Base-by-base conservation (phyloP, 2,113 vertebrate species). In the Labeo catla region DNA sequence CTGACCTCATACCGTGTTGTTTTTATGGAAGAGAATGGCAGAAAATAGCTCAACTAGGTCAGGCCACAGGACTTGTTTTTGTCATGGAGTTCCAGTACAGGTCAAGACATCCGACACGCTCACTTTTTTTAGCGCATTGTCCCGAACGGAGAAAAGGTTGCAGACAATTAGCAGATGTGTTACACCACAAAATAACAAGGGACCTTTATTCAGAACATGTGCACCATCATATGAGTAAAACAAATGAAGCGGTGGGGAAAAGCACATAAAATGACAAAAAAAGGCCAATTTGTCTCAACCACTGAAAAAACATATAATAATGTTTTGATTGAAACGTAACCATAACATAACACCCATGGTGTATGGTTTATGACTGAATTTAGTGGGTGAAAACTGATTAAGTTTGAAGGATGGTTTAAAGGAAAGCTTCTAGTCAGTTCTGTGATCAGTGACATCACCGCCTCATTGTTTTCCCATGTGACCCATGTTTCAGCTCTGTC, bases 21-120 rank as follows among this genome's bases (percentile, higher is more conserved):
- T 86, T 90, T 84, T 70, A 86, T 85, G 80, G 76, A 87, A 87
- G 86, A 74, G 86, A 87, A 87, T 86, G 76, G 85, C 68, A 85
- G 76, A 90, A 87, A 90, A 87, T 87, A 89, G 50, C 66, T 79
- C 74, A 84, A 87, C 78, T 88, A 76, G 87, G 86, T 87, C 83
- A 88, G 86, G 63, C 81, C 86, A 66, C 73, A 85, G 7, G 49
- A 87, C 84, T 77, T 88, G 74, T 86, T 87, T 87, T 86, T 81
- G 74, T 88, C 85, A 87, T 80, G 68, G 80, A 88, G 86, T 87
- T 81, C 76, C 50, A 83, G n/a, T 70, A 76, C 81, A 79, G 86
- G 72, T 84, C 73, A 77, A 74, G 76, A 84, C 83, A 89, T 70
- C 43, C 23, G 68, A 83, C 85, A 84, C 86, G 50, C 82, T 85